Conservation (phyloP, 2,888 invertebrate species). For the Coelopa pilipes region DNA sequence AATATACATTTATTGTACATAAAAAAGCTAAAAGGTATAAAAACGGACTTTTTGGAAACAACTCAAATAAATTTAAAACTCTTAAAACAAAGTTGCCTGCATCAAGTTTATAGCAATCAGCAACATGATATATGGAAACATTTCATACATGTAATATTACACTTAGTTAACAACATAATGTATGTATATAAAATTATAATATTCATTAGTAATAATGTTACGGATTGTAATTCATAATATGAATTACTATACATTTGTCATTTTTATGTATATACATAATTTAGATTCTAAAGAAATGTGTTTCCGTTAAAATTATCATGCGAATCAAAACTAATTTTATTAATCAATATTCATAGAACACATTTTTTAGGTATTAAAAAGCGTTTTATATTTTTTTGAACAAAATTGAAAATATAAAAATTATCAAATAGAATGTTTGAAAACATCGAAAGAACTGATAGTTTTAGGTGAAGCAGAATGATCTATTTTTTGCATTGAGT, state of each 20-base stretch:
- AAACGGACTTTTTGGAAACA: constrained; percentile 1
- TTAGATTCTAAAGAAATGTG: no score
- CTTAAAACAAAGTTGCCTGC: background rate
- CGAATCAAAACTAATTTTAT: background rate
- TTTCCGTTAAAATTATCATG: no score
- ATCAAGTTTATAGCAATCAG: no score
- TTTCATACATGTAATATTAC: no score
- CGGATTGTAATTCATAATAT: no score
- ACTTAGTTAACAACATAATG: no score
- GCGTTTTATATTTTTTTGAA: background rate
- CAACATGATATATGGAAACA: no score
- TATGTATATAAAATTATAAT: no score
- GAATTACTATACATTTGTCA: no score
- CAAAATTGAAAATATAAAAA: constrained; percentile 5
- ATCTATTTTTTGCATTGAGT: background rate
- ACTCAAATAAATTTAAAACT: background rate
- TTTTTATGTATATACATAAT: no score
- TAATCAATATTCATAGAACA: background rate
- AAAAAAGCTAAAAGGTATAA: constrained; percentile 29
- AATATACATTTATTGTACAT: constrained; percentile 40
- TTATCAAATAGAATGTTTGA: constrained; percentile 13
- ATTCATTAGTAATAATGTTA: no score
- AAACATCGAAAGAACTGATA: constrained; percentile 54
- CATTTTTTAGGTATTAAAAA: background rate
- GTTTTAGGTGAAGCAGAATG: constrained; percentile 47